These are phyloP conservation scores for Drosophila teissieri DNA, from an alignment of 1,140 invertebrate genomes.

Conservation along the genomic window DNA sequence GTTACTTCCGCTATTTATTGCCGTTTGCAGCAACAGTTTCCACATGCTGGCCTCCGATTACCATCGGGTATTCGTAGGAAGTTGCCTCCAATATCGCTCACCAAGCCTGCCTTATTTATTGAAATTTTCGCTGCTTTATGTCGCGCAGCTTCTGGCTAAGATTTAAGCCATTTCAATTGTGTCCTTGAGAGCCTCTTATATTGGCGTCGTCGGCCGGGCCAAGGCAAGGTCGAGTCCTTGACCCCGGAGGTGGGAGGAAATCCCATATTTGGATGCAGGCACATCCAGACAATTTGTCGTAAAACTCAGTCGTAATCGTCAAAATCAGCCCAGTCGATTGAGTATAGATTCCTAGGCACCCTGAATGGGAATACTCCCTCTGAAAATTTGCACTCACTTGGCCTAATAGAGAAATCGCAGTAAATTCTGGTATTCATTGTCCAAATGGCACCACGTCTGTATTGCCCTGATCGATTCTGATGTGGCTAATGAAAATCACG, in stretches of 20 bases:
- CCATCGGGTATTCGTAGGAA: no score
- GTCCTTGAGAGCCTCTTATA: constrained; percentile 43
- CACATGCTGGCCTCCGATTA: constrained; percentile 54
- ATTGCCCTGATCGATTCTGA: constrained; percentile 35
- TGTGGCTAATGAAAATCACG: constrained; percentile 49
- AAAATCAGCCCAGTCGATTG: constrained; percentile 61
- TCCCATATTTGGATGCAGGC: constrained; percentile 52
- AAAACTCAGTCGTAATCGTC: constrained; percentile 66
- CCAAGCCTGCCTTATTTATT: constrained; percentile 55
- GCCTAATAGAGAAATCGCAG: constrained; percentile 63
- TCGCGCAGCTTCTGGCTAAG: constrained; percentile 42
- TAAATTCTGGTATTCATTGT: constrained; percentile 40
- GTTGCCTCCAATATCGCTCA: constrained; percentile 24
- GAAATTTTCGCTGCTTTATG: constrained; percentile 46
- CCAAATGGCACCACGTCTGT: constrained; percentile 62
- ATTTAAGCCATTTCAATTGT: constrained; percentile 65
- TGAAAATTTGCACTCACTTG: constrained; percentile 38
- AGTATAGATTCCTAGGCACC: constrained; percentile 23
- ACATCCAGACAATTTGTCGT: constrained; percentile 69
- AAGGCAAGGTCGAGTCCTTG: constrained; percentile 56
- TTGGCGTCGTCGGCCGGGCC: constrained; percentile 11
- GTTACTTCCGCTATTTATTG: constrained; percentile 61
- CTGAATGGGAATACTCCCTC: constrained; percentile 15
- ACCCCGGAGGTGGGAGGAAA: constrained; percentile 44
- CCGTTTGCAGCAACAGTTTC: constrained; percentile 63